phyloP scores from a whole-genome alignment of 2,113 vertebrate genomes.

The Pongo abelii region DNA sequence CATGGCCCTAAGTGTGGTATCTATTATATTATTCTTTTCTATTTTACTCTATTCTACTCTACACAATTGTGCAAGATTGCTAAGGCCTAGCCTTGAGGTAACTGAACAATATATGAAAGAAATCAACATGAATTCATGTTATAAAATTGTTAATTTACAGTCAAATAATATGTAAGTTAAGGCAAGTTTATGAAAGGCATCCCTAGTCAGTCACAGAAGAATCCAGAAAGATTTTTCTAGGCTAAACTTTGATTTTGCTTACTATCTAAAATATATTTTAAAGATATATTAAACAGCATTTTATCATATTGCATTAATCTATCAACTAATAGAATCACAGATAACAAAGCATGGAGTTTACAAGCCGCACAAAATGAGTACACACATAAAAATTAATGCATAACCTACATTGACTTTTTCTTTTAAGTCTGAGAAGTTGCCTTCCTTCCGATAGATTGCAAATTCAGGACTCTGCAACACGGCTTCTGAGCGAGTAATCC shows the following conservation, averaged over 20 bases:
- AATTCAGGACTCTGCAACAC: constrained; percentile 96
- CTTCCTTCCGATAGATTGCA: constrained; percentile 92
- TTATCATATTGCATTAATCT: background rate
- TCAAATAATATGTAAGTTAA: background rate
- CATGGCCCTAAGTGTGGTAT: background rate
- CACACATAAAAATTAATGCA: background rate
- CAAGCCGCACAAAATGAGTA: background rate
- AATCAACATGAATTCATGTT: background rate
- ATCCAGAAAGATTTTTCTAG: background rate
- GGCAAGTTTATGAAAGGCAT: background rate
- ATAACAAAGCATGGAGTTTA: background rate
- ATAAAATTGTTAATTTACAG: background rate
- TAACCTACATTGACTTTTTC: constrained; percentile 93
- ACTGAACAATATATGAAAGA: background rate
- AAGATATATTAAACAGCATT: background rate
- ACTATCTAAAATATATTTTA: background rate
- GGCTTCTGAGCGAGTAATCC: constrained; percentile 98
- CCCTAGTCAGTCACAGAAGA: background rate
- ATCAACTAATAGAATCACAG: background rate
- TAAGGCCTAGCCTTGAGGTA: background rate
- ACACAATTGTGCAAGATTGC: background rate
- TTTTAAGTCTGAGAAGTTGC: constrained; percentile 93
- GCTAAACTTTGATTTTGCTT: constrained; percentile 5
- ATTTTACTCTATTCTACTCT: background rate
- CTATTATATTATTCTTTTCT: background rate